phyloP scores from a whole-genome alignment of 2,888 invertebrate species.

The Palloptera scutellata region DNA sequence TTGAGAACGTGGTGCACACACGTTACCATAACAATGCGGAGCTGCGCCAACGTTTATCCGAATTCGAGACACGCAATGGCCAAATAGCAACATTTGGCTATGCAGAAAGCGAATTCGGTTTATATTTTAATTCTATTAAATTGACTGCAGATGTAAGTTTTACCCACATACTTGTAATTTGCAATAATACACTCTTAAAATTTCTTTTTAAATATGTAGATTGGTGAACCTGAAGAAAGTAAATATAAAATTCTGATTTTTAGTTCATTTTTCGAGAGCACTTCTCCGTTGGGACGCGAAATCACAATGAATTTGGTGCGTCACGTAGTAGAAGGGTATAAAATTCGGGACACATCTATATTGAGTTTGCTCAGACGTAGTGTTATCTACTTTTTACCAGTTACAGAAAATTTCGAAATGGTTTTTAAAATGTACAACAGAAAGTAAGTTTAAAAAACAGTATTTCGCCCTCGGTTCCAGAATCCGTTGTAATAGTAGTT shows the following conservation, averaged over 20 bases:
- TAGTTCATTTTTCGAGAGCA: slow-evolving; percentile 79
- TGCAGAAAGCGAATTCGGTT: slow-evolving; percentile 73
- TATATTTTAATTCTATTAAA: slow-evolving; percentile 75
- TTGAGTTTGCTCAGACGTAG: slow-evolving; percentile 72
- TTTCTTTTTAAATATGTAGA: slow-evolving; percentile 62
- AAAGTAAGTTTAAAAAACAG: slow-evolving; percentile 50
- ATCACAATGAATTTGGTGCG: slow-evolving; percentile 81
- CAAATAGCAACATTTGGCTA: slow-evolving; percentile 74
- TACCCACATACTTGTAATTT: not conserved
- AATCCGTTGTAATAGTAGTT: too few species aligned
- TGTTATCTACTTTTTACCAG: slow-evolving; percentile 83
- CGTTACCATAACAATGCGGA: slow-evolving; percentile 74
- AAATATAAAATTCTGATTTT: slow-evolving; percentile 86
- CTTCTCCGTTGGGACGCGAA: slow-evolving; percentile 86
- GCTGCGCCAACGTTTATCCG: slow-evolving; percentile 71
- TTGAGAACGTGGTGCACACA: slow-evolving; percentile 73
- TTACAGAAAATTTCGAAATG: slow-evolving; percentile 52
- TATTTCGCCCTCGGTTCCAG: too few species aligned
- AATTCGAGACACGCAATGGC: slow-evolving; percentile 74
- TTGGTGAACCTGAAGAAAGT: slow-evolving; percentile 78
- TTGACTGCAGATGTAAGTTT: slow-evolving; percentile 74
- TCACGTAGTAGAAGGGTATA: slow-evolving; percentile 79
- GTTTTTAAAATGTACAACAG: slow-evolving; percentile 51
- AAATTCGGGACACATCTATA: slow-evolving; percentile 73
- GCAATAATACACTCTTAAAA: not conserved